Percentiles rank a stretch among this genome's conserved stretches.
Conservation (phyloP, 2,888 invertebrate genomes). For the Epinotia demarniana region DNA sequence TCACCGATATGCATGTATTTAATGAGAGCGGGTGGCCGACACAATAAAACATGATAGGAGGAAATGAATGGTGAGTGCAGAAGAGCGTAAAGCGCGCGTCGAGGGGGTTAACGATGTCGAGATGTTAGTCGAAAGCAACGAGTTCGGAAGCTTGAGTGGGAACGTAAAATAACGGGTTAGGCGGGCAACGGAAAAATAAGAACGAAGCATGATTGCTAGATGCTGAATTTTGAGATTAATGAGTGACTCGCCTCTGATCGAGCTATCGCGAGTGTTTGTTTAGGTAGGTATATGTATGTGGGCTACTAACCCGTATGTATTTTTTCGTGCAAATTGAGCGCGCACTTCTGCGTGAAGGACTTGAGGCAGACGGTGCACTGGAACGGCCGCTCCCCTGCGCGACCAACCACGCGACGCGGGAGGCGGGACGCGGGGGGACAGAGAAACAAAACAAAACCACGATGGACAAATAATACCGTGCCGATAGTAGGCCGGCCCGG, state of each 20-base stretch:
- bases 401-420: slow-evolving; percentile 57
- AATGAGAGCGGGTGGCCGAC: slow-evolving; percentile 67
- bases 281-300: slow-evolving; percentile 74
- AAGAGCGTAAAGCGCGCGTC: slow-evolving; percentile 77
- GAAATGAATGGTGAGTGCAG: slow-evolving; percentile 71
- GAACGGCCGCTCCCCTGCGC: slow-evolving; percentile 86
- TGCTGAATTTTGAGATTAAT: slow-evolving; percentile 70
- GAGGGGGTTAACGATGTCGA: slow-evolving; percentile 70
- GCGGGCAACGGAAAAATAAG: slow-evolving; percentile 81
- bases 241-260: slow-evolving; percentile 59
- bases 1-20: slow-evolving; percentile 68
- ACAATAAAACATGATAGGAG: slow-evolving; percentile 64
- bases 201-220: slow-evolving; percentile 80
- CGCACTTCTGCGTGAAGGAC: slow-evolving; percentile 87
- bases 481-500: slow-evolving; percentile 26
- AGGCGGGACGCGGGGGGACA: slow-evolving; percentile 70
- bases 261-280: slow-evolving; percentile 73
- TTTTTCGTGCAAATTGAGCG: slow-evolving; percentile 86
- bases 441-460: slow-evolving; percentile 85
- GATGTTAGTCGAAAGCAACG: slow-evolving; percentile 82
- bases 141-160: slow-evolving; percentile 75
- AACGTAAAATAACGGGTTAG: slow-evolving; percentile 77
- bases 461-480: slow-evolving; percentile 81
- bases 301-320: slow-evolving; percentile 87
- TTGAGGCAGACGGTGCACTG: slow-evolving; percentile 86